Conservation (phyloP, 2,113 vertebrate species). For the Muntiacus reevesi region DNA sequence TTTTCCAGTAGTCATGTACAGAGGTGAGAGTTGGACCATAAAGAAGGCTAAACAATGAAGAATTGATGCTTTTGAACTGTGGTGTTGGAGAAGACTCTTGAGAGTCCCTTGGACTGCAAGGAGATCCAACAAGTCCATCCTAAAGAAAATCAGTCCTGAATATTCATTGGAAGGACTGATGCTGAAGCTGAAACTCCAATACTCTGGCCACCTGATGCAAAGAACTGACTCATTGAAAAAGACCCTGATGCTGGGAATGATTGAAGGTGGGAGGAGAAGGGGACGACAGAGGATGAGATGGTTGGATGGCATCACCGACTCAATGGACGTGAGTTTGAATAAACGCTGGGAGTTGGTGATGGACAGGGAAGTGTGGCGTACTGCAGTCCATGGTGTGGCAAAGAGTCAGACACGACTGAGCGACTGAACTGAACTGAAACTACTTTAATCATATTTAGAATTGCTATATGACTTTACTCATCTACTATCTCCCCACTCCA, state of each 20-base stretch:
- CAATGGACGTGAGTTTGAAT: background rate
- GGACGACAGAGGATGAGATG: background rate
- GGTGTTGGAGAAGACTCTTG: background rate
- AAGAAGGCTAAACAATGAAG: background rate
- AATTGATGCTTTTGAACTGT: background rate
- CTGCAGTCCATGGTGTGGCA: background rate
- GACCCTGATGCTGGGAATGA: background rate
- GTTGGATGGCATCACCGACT: background rate
- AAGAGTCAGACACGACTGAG: background rate
- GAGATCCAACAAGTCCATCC: background rate
- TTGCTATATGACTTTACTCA: background rate
- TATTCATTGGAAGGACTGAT: background rate
- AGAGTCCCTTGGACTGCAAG: background rate
- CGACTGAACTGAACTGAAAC: background rate
- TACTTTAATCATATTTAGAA: background rate
- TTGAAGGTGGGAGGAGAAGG: background rate
- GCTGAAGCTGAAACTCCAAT: background rate
- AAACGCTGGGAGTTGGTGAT: background rate
- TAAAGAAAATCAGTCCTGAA: background rate
- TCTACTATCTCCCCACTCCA: background rate
- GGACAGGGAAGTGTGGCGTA: background rate
- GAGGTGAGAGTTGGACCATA: background rate
- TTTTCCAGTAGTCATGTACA: background rate
- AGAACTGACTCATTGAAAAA: background rate
- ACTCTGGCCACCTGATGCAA: background rate